Evolutionary conservation across 1,140 invertebrate genomes (phyloP).

Genomic region (Dendroctonus ponderosae): DNA sequence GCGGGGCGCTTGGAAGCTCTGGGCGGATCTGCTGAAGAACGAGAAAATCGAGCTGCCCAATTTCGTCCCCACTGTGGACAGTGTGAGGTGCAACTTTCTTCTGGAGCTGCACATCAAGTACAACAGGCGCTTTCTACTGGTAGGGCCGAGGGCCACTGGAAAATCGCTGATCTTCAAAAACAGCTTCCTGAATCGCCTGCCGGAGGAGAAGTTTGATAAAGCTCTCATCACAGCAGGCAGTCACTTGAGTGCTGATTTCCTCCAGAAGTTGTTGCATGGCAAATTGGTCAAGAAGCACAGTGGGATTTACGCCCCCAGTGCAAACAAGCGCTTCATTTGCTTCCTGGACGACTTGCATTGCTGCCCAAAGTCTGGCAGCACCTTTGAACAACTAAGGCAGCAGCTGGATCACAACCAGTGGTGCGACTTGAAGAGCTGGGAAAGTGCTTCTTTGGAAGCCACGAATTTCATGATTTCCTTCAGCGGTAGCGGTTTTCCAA

Average conservation of each 20-base stretch:
- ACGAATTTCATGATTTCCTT: slow-evolving; percentile 65
- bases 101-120: slow-evolving; percentile 66
- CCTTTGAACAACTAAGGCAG: slow-evolving; percentile 83
- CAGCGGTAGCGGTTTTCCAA: slow-evolving; percentile 41
- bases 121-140: slow-evolving; percentile 70
- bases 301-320: slow-evolving; percentile 75
- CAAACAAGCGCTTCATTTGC: slow-evolving; percentile 70
- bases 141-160: slow-evolving; percentile 87
- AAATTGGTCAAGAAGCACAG: slow-evolving; percentile 77
- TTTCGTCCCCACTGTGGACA: slow-evolving; percentile 81
- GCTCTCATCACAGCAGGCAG: slow-evolving; percentile 84
- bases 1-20: slow-evolving; percentile 70
- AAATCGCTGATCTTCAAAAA: slow-evolving; percentile 88
- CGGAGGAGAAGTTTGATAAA: slow-evolving; percentile 69
- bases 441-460: slow-evolving; percentile 60
- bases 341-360: slow-evolving; percentile 93
- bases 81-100: slow-evolving; percentile 71
- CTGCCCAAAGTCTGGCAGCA: slow-evolving; percentile 77
- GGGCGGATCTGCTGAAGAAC: slow-evolving; percentile 64
- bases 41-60: slow-evolving; percentile 58
- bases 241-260: slow-evolving; percentile 77
- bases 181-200: slow-evolving; percentile 73
- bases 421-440: slow-evolving; percentile 80
- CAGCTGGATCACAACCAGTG: slow-evolving; percentile 83
- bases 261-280: slow-evolving; percentile 80